Evolutionary conservation across 1,140 invertebrate genomes (phyloP).

Genomic region (Aphis gossypii): DNA sequence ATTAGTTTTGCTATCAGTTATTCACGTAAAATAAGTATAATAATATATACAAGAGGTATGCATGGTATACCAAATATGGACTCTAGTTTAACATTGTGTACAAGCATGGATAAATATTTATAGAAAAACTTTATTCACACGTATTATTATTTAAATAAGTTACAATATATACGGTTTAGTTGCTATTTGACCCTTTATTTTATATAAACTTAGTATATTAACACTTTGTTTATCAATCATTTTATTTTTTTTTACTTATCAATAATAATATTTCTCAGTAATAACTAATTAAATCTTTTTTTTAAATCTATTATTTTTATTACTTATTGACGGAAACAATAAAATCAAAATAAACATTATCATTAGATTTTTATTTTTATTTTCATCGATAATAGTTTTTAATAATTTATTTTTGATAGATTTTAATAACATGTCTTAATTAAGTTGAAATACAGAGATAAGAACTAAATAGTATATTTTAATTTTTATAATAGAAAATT

Average conservation of each 20-base stretch:
- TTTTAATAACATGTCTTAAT: background rate
- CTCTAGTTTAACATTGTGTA: background rate
- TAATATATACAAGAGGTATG: background rate
- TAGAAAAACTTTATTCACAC: background rate
- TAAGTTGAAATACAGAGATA: background rate
- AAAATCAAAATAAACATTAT: background rate
- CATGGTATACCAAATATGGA: background rate
- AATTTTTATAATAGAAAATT: background rate
- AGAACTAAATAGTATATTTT: background rate
- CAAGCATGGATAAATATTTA: background rate
- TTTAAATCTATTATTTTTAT: background rate
- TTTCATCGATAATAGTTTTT: background rate
- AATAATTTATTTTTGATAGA: background rate
- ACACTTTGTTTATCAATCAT: background rate
- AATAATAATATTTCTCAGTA: background rate
- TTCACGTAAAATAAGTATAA: background rate
- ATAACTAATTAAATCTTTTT: background rate
- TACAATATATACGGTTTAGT: too few species aligned
- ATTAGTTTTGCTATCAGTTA: background rate
- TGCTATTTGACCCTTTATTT: too few species aligned
- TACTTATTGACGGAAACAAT: background rate
- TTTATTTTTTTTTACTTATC: background rate
- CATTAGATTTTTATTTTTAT: background rate
- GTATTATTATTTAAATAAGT: background rate
- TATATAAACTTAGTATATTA: background rate